These are phyloP conservation scores for Samia ricini DNA, from an alignment of 1,140 invertebrate genomes.

Conservation along the genomic window DNA sequence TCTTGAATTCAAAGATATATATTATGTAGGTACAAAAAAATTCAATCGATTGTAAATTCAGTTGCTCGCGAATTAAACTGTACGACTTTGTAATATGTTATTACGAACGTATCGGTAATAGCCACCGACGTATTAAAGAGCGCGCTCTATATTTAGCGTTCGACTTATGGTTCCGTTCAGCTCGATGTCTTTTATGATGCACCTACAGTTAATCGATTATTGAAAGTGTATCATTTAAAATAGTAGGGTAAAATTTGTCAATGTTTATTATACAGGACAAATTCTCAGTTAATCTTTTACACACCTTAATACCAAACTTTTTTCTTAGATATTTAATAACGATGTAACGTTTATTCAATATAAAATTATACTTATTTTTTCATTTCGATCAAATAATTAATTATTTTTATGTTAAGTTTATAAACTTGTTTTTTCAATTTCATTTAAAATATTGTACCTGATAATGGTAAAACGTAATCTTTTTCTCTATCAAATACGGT, in stretches of 20 bases:
- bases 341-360: neutral
- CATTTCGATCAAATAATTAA: too few relatives aligned
- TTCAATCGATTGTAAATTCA: neutral
- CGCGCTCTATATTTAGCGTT: slow-evolving; percentile 59
- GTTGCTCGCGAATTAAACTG: neutral
- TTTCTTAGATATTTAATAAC: neutral
- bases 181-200: slow-evolving; percentile 33
- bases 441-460: neutral
- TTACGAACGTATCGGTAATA: slow-evolving; percentile 34
- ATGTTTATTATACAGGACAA: neutral
- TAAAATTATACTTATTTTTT: neutral
- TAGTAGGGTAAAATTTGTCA: neutral
- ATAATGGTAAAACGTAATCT: neutral
- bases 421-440: too few relatives aligned
- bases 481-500: neutral
- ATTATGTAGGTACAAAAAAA: neutral
- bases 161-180: slow-evolving; percentile 59
- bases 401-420: too few relatives aligned
- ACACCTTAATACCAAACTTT: neutral
- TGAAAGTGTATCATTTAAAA: neutral
- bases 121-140: slow-evolving; percentile 30
- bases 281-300: neutral
- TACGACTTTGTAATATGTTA: slow-evolving; percentile 18
- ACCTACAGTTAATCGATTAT: slow-evolving; percentile 13
- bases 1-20: neutral